Base-by-base conservation (phyloP, 2,797 vertebrate species). In the Sebastes melanostomus region DNA sequence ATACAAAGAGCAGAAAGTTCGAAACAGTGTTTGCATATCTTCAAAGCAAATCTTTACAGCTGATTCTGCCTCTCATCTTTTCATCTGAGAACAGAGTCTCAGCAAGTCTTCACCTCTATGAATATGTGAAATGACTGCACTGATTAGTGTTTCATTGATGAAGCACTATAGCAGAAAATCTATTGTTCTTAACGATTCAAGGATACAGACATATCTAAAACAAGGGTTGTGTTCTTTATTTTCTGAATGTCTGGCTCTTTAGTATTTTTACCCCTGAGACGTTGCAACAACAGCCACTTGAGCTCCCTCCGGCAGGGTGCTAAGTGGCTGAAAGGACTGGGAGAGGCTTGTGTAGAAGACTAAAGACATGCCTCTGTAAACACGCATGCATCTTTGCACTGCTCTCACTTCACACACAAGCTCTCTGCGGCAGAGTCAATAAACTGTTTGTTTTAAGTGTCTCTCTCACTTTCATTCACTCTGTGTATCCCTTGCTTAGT, bases 361-460 rank as follows among this genome's bases (percentile, higher is more conserved):
- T 82, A 82, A 86, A 92, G 86, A 86, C 81, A 69, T 68, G 81
- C 52, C 67, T 88, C 80, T 89, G 78, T 78, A 90, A 86, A 82
- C 70, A 86, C 25, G 27, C 81, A 85, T 75, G 74, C 73, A 81
- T 91, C 81, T 92, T 82, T 91, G 76, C 89, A 72, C 80, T 38
- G 80, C 85, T 88, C 83, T 83, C 72, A 81, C 80, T 86, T 91
- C 83, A 86, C 85, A 89, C 80, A 82, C 86, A 72, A 60, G 63
- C 87, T 83, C 75, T 86, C 81, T 59, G 55, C 58, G 7, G 77
- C 82, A 86, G 84, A 90, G 88, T 90, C 89, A 90, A 89, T 91
- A 91, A 90, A 88, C 66, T 84, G 86, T 91, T 87, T 92, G 86
- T 91, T 93, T 91, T 89, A 88, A 88, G 83, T 83, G 85, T 90